These are phyloP conservation scores for Orthosia cruda DNA, from an alignment of 2,888 invertebrate species.

Conservation along the genomic window DNA sequence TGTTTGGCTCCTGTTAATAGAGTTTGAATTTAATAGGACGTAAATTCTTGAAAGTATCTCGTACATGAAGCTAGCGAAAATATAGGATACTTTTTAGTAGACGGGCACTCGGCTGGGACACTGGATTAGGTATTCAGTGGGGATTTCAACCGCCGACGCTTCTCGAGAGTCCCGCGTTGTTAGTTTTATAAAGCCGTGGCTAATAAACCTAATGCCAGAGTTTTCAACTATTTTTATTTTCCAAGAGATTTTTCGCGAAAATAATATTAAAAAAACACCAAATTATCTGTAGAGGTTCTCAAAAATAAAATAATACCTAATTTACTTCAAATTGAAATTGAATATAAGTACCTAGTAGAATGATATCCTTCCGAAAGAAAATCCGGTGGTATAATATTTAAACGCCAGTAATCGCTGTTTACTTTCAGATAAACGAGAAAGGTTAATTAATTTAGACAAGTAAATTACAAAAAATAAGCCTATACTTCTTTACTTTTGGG, in stretches of 20 bases:
- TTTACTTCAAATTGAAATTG: conserved; percentile 2
- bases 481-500: conserved; percentile 7
- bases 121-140: conserved; percentile 66
- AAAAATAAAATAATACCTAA: not conserved
- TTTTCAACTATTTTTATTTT: conserved; percentile 32
- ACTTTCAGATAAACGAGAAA: conserved; percentile 31
- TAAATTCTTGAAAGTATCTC: conserved; percentile 15
- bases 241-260: not conserved
- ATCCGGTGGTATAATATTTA: conserved; percentile 49
- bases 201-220: conserved; percentile 54
- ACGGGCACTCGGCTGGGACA: conserved; percentile 36
- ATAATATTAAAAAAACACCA: not conserved
- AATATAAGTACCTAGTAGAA: not conserved
- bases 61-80: conserved; percentile 16
- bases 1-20: not conserved
- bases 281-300: not conserved
- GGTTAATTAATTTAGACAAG: conserved; percentile 46
- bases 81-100: conserved; percentile 39
- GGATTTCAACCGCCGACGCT: conserved; percentile 58
- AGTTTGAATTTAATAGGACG: conserved; percentile 10
- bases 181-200: conserved; percentile 57
- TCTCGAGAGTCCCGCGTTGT: conserved; percentile 46
- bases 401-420: conserved; percentile 45
- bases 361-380: conserved; percentile 36
- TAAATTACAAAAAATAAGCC: conserved; percentile 25